Base-by-base conservation (phyloP, 1,140 invertebrate genomes). In the Cotesia glomerata region DNA sequence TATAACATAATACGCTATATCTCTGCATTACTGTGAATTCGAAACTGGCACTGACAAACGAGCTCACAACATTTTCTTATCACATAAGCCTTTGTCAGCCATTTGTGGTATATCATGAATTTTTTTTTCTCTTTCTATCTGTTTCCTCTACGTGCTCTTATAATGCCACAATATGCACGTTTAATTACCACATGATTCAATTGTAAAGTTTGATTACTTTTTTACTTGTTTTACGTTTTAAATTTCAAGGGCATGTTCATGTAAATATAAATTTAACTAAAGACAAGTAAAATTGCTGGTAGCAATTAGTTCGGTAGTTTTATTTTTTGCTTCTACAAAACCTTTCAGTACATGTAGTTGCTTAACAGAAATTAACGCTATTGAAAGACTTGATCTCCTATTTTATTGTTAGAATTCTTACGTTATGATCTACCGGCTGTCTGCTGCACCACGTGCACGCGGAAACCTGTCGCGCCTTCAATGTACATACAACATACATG, bases 381-480 rank as follows among this genome's bases (percentile, higher is more conserved):
- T 45, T 45, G 39, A 45, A 11, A 45, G 39, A 45, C 39, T 1
- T 26, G 11, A 11, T 45, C 39, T 45, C 11, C 39, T 45, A 11
- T 45, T 45, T 45, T 11, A 45, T 58, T 26, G 18, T 58, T 26
- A 58, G 16, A 58, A 18, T 16, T 18, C 16, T n/a, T 45, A 62
- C 49, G 71, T 73, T 62, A 71, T 56, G 49, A 32, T 67, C 39
- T 65, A 54, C 74, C 64, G 67, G 62, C 36, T 36, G 34, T 18
- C 65, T 45, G 62, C 51, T 61, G 64, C 54, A 69, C 71, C 76
- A 77, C 76, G 76, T 77, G 76, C 76, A 63, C 71, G 61, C 39
- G 69, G 72, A 75, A 77, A 75, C 76, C 74, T 77, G 74, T 77
- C 76, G 76, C 74, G 70, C 72, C 56, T 72, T 69, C 35, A 51